Percentiles rank a stretch among this genome's conserved stretches.
phyloP scores from a whole-genome alignment of 2,797 vertebrate species.

The Catharus ustulatus region DNA sequence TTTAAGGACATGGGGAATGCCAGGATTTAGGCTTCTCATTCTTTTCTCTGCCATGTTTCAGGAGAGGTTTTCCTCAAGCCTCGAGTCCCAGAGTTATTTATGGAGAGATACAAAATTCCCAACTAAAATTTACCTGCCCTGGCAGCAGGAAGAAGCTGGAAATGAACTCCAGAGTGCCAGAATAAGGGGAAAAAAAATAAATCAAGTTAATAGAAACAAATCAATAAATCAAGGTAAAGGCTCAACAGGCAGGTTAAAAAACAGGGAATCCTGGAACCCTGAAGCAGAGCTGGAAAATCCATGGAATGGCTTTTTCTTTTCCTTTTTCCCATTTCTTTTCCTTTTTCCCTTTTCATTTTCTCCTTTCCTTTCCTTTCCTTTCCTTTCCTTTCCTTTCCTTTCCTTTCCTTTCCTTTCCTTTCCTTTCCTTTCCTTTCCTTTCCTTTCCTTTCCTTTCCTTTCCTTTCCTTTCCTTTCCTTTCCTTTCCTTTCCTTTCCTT shows the following conservation, averaged over 20 bases:
- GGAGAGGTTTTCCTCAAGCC: not conserved
- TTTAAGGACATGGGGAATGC: not conserved
- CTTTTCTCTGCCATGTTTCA: not conserved
- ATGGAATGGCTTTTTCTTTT: not conserved
- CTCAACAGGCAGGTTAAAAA: not conserved
- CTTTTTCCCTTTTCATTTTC: too few relatives aligned
- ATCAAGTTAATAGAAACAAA: too few relatives aligned
- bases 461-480: fast-evolving
- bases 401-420: not conserved
- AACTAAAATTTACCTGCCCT: not conserved
- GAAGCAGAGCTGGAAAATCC: not conserved
- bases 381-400: too few relatives aligned
- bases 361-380: too few relatives aligned
- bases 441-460: fast-evolving
- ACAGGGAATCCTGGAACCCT: fast-evolving
- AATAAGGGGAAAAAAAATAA: not conserved
- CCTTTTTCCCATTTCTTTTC: too few relatives aligned
- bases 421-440: too few relatives aligned
- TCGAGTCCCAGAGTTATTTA: not conserved
- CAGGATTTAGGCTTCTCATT: not conserved
- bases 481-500: too few relatives aligned
- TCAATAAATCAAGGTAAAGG: not conserved
- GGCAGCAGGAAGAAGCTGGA: not conserved
- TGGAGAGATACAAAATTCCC: not conserved
- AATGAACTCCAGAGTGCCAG: not conserved